Evolutionary conservation across 1,140 invertebrate genomes (phyloP).

Genomic region (Ceratitis capitata): DNA sequence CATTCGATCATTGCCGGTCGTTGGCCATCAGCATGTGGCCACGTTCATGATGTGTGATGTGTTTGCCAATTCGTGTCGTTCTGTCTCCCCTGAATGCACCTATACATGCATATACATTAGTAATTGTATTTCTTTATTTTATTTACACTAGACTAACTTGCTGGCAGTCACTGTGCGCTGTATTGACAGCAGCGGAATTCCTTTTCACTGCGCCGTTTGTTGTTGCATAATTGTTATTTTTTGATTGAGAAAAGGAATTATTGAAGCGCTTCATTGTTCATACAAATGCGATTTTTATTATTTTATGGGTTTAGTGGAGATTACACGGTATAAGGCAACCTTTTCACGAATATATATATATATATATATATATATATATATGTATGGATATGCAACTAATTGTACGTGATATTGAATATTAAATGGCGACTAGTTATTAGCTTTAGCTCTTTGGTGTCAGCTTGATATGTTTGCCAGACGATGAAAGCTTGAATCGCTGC

Average conservation of each 20-base stretch:
- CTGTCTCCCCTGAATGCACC: neutral
- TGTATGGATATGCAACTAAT: too few relatives aligned
- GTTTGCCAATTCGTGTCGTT: neutral
- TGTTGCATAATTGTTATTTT: neutral
- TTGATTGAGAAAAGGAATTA: neutral
- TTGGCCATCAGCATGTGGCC: neutral
- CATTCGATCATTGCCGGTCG: neutral
- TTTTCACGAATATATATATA: too few relatives aligned
- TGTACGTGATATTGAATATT: too few relatives aligned
- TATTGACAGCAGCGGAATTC: neutral
- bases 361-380: too few relatives aligned
- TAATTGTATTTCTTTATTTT: neutral
- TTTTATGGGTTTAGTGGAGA: too few relatives aligned
- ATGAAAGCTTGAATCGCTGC: too few relatives aligned
- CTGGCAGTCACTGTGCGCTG: neutral
- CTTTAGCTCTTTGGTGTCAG: too few relatives aligned
- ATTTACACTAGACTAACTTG: neutral
- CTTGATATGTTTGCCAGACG: too few relatives aligned
- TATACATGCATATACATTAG: neutral
- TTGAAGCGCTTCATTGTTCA: neutral
- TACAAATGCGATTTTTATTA: too few relatives aligned
- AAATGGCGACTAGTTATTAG: too few relatives aligned
- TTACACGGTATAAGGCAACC: too few relatives aligned
- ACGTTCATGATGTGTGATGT: slow-evolving; percentile 3
- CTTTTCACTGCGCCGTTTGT: neutral